phyloP scores from a whole-genome alignment of 1,140 invertebrate genomes.

The Drosophila watanabei region DNA sequence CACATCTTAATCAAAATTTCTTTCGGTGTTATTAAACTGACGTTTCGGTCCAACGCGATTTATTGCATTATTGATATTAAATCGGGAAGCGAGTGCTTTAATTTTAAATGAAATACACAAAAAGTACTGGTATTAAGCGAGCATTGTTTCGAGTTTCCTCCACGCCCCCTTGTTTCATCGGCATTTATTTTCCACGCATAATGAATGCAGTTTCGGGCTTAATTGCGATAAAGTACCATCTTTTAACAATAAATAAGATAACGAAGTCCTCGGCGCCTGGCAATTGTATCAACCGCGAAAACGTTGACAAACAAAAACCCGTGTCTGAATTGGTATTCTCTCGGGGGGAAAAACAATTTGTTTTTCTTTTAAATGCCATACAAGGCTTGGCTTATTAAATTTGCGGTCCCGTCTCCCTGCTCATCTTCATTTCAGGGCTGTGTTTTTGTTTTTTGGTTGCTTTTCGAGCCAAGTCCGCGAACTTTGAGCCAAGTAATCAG shows the following conservation, averaged over 20 bases:
- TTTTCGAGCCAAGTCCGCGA: constrained; percentile 36
- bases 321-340: constrained; percentile 1
- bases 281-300: constrained; percentile 35
- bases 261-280: constrained; percentile 29
- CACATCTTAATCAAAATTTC: not conserved
- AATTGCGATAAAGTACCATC: constrained; percentile 66
- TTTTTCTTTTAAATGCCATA: constrained; percentile 44
- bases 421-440: not conserved
- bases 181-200: constrained; percentile 65
- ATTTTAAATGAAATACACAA: constrained; percentile 60
- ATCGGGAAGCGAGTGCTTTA: constrained; percentile 43
- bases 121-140: constrained; percentile 8
- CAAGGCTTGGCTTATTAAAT: constrained; percentile 57
- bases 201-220: constrained; percentile 67
- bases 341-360: constrained; percentile 42
- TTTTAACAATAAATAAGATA: constrained; percentile 66
- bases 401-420: constrained; percentile 17
- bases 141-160: constrained; percentile 35
- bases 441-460: constrained; percentile 14
- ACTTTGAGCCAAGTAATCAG: constrained; percentile 65
- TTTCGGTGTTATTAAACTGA: constrained; percentile 15
- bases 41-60: constrained; percentile 35
- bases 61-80: constrained; percentile 80
- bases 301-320: constrained; percentile 27
- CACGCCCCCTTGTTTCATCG: not conserved